These are phyloP conservation scores for Schizopygopsis malacanthus DNA, from an alignment of 2,797 vertebrate species.

Conservation along the genomic window DNA sequence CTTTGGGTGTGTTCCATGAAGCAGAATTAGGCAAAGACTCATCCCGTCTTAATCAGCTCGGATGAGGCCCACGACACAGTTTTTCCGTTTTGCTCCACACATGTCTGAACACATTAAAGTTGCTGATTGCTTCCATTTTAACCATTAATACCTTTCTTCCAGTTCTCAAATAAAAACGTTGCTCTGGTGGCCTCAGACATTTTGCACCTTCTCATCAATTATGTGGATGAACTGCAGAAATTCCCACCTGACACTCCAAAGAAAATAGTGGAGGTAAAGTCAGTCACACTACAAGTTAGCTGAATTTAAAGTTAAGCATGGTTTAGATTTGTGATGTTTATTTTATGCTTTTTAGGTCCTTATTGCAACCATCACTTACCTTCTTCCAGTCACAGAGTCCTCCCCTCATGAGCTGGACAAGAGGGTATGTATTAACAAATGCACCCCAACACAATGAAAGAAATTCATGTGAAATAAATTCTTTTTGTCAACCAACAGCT, in stretches of 20 bases:
- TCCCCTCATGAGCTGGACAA: constrained; percentile 96
- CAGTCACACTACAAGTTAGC: constrained; percentile 11
- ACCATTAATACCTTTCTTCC: constrained; percentile 48
- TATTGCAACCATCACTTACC: constrained; percentile 93
- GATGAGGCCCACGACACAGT: constrained; percentile 2
- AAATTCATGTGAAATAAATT: background rate
- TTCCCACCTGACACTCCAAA: constrained; percentile 92
- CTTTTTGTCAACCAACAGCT: background rate
- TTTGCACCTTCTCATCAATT: constrained; percentile 93
- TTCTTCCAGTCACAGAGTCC: constrained; percentile 91
- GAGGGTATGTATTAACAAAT: constrained; percentile 77
- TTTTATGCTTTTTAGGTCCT: constrained; percentile 81
- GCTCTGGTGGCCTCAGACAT: constrained; percentile 95
- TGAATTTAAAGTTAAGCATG: background rate
- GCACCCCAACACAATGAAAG: constrained; percentile 28
- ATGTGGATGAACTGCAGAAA: constrained; percentile 89
- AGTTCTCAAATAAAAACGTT: constrained; percentile 98
- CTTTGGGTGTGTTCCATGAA: constrained; percentile 22
- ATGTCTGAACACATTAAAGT: constrained; percentile 14
- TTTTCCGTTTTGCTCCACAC: background rate
- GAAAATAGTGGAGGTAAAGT: constrained; percentile 93
- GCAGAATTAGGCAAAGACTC: constrained; percentile 30
- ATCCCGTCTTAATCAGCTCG: constrained; percentile 29
- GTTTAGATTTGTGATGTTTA: constrained; percentile 35
- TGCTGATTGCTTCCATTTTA: constrained; percentile 2